phyloP scores from a whole-genome alignment of 2,888 invertebrate species.

The Leistus spinibarbis region DNA sequence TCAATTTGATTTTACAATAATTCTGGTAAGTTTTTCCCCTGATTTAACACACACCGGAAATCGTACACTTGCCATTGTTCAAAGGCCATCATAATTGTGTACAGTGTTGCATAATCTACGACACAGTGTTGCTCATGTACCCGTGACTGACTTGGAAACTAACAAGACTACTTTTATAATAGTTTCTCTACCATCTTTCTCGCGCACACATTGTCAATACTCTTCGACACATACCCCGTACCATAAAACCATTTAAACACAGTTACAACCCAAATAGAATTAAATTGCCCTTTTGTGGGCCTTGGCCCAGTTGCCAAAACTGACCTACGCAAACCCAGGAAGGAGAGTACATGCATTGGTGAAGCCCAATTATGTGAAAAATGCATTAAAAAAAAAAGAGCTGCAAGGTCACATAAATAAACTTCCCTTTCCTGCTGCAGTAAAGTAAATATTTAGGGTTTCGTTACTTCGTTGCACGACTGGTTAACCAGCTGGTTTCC shows the following conservation, averaged over 20 bases:
- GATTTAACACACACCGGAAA: too few relatives aligned
- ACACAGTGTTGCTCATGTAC: background rate
- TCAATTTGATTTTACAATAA: background rate
- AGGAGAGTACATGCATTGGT: slow-evolving; percentile 5
- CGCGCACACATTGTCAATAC: background rate
- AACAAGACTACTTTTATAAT: background rate
- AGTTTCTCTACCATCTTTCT: background rate
- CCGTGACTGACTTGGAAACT: background rate
- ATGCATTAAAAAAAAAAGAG: background rate
- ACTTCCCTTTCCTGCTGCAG: background rate
- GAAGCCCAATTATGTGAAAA: background rate
- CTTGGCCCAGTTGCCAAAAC: slow-evolving; percentile 11
- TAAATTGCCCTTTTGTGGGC: background rate
- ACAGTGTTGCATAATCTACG: background rate
- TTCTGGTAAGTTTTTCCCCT: background rate
- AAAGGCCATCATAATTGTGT: background rate
- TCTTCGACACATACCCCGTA: background rate
- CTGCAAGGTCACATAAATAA: background rate
- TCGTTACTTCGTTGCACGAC: background rate
- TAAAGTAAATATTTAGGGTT: background rate
- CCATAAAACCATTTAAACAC: background rate
- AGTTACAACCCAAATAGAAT: background rate
- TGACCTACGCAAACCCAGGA: slow-evolving; percentile 13
- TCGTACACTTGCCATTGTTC: background rate
- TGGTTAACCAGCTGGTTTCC: slow-evolving; percentile 8